A percentile compares a stretch with the other conserved stretches of the same genome.
phyloP scores from a whole-genome alignment of 1,140 invertebrate species.

The Ostrea denselamellosa region DNA sequence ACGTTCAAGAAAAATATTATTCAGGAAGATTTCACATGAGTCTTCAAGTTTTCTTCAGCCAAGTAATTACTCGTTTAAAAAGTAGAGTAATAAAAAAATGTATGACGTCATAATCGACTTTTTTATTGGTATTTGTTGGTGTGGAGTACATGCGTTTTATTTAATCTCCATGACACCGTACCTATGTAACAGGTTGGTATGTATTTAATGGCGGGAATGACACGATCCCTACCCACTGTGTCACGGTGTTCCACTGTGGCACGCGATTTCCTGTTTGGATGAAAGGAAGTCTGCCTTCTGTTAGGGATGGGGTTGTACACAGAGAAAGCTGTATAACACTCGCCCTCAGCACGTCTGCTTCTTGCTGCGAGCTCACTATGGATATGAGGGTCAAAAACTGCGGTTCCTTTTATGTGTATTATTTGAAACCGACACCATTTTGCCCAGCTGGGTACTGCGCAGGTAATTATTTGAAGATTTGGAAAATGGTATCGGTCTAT shows the following conservation, averaged over 20 bases:
- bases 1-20: no score
- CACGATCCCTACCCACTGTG: conserved; percentile 59
- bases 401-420: conserved; percentile 59
- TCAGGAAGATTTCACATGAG: no score
- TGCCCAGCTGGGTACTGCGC: conserved; percentile 62
- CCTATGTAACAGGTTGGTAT: conserved; percentile 53
- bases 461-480: conserved; percentile 40
- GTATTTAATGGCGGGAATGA: conserved; percentile 50
- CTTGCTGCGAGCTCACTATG: conserved; percentile 51
- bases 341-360: neutral
- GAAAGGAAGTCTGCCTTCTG: conserved; percentile 47
- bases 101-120: no score
- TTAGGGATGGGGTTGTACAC: conserved; percentile 45
- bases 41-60: no score
- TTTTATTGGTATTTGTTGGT: no score
- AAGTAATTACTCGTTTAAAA: no score
- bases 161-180: neutral
- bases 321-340: conserved; percentile 53
- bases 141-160: no score
- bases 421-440: conserved; percentile 44
- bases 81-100: no score
- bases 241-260: conserved; percentile 58
- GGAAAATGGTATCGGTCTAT: no score
- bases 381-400: conserved; percentile 58
- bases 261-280: conserved; percentile 64